Evolutionary conservation across 92 coral and sea anemone species (phyloP).

Genomic region (Nematostella vectensis): DNA sequence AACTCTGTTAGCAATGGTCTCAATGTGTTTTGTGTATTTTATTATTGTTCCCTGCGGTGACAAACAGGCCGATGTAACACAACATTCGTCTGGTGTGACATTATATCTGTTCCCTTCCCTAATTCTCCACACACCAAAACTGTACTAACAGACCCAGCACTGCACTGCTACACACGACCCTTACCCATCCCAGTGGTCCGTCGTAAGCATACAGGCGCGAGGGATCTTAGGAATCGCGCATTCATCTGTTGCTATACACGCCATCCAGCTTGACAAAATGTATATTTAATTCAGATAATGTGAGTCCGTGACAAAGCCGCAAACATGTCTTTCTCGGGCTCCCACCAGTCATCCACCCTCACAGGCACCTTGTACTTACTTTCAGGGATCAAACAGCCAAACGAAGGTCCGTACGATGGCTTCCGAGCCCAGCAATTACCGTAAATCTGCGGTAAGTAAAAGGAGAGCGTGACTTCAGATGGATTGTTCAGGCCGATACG

Average conservation of each 20-base stretch:
- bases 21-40: not conserved
- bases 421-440: constrained; percentile 15
- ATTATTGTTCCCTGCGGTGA: not conserved
- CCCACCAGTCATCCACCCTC: not conserved
- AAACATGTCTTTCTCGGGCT: not conserved
- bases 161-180: not conserved
- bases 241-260: constrained; percentile 2
- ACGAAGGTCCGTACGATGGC: constrained; percentile 1
- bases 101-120: constrained; percentile 23
- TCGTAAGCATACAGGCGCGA: constrained; percentile 2
- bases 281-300: not conserved
- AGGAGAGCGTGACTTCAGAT: constrained; percentile 21
- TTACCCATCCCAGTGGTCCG: constrained; percentile 9
- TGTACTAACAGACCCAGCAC: constrained; percentile 5
- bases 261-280: not conserved
- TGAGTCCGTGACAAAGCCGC: not conserved
- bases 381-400: constrained; percentile 20
- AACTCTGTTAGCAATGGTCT: too few species aligned
- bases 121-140: not conserved
- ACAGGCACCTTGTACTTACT: not conserved
- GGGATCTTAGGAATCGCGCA: constrained; percentile 21
- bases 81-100: not conserved
- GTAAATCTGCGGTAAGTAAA: constrained; percentile 5
- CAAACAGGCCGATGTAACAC: constrained; percentile 1
- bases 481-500: not conserved